Evolutionary conservation across 2,888 invertebrate species (phyloP), one percentile per base, ranked within the genome.

Genomic region (Lepidonotus clava): DNA sequence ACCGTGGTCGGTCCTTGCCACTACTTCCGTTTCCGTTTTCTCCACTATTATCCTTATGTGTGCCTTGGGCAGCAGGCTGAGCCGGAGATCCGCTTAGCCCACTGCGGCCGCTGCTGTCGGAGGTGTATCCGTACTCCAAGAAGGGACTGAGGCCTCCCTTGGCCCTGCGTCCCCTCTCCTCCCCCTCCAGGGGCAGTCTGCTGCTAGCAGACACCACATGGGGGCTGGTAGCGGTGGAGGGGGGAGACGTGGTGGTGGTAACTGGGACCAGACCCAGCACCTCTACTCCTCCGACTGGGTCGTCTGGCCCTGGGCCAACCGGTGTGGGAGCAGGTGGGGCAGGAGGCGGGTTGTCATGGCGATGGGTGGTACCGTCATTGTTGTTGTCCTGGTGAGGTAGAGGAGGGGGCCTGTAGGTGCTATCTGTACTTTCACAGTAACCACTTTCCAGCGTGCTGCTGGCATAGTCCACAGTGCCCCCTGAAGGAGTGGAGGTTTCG

Each of bases 391-490:
- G 61, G 61, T 61, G 61, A 61, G 61, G 28, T n/a, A n/a, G n/a
- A n/a, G 51, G 51, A 21, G 51, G 76, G 8, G 41, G 80, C 46
- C 46, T 11, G 14, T 11, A 51, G 28, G 46, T 24, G 24, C 24
- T 80, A 34, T 80, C 80, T 24, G 80, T 80, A 46, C 80, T 80
- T 28, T 41, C 80, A 46, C 80, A 80, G 46, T 80, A 80, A 14
- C 80, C 80, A 46, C 80, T 80, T 32, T 80, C 80, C 80, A 80
- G 80, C 11, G 80, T 80, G 46, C 80, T 80, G 80, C 80, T 80
- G 28, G 80, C 80, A 46, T 80, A 80, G 46, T 80, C 80, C 80
- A 14, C 11, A 14, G 51, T 51, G 51, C 51, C 51, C 11, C 51
- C 51, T 51, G 51, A 21, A 51, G 51, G 11, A 51, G 21, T 21